Evolutionary conservation across 2,888 invertebrate species (phyloP).

Genomic region (Philonicus albiceps): DNA sequence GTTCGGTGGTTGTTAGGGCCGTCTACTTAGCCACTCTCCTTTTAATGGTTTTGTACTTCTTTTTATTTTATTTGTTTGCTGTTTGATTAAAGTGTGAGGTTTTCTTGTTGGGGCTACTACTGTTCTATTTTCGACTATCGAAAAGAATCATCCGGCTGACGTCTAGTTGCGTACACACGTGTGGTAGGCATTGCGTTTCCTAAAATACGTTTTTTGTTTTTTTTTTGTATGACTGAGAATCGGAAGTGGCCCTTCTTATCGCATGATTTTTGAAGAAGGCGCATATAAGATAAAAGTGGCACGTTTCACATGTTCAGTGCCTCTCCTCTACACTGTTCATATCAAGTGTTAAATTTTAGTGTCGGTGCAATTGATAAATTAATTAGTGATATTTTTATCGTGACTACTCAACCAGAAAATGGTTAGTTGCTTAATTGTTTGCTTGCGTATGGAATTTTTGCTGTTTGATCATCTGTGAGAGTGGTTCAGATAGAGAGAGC

Average conservation of each 20-base stretch:
- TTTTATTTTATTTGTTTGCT: not conserved
- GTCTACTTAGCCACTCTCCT: not conserved
- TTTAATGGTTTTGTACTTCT: not conserved
- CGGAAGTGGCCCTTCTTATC: conserved; percentile 1
- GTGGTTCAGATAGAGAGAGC: not conserved
- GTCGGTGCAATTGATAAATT: not conserved
- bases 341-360: not conserved
- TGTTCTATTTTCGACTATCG: not conserved
- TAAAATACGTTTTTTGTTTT: not conserved
- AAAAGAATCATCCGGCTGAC: not conserved
- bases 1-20: conserved; percentile 5
- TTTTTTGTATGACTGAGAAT: not conserved
- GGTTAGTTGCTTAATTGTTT: not conserved
- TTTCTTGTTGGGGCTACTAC: not conserved
- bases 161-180: conserved; percentile 18
- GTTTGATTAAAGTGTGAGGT: not conserved
- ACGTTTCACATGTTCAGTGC: not conserved
- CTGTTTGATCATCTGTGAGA: not conserved
- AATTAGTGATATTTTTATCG: not conserved
- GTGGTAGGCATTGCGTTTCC: not conserved
- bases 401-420: not conserved
- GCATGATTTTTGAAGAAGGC: not conserved
- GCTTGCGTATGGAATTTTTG: not conserved
- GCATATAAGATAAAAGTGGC: not conserved
- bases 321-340: not conserved